Evolutionary conservation across 1,140 invertebrate species (phyloP).

Genomic region (Acromyrmex heyeri): DNA sequence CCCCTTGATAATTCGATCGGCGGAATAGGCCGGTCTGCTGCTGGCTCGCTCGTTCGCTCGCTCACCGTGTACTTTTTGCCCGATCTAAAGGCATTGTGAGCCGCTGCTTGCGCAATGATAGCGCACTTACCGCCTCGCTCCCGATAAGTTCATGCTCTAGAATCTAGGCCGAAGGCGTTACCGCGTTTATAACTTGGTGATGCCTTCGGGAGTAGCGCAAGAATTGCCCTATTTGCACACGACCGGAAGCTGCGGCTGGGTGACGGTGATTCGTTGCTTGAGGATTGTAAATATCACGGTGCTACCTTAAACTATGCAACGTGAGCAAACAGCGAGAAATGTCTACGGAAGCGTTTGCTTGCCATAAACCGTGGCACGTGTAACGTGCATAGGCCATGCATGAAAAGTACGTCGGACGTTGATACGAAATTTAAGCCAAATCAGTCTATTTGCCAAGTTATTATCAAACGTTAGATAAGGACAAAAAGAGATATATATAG

Average conservation of each 20-base stretch:
- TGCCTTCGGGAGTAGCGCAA: conserved; percentile 67
- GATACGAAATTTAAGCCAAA: conserved; percentile 45
- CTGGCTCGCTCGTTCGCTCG: conserved; percentile 65
- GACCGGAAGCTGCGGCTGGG: conserved; percentile 38
- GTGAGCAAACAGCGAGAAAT: conserved; percentile 8
- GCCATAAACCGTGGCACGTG: not conserved
- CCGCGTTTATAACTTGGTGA: conserved; percentile 79
- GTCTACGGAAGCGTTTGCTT: conserved; percentile 32
- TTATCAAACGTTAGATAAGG: not conserved
- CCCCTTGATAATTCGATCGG: conserved; percentile 74
- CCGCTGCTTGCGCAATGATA: conserved; percentile 83
- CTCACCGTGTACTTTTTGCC: conserved; percentile 74
- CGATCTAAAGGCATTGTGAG: conserved; percentile 80
- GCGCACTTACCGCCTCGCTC: conserved; percentile 77
- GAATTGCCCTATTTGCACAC: conserved; percentile 42
- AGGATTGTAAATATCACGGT: conserved; percentile 23
- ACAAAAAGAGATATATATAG: not conserved
- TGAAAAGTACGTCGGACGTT: conserved; percentile 34
- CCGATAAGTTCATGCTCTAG: conserved; percentile 85
- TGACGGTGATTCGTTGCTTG: conserved; percentile 27
- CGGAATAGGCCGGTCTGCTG: conserved; percentile 35
- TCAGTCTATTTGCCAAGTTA: conserved; percentile 22
- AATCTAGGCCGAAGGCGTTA: conserved; percentile 84
- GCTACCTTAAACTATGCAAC: not conserved
- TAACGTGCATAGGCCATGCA: conserved; percentile 13